These are phyloP conservation scores for Poliocrania exsul DNA, from an alignment of 2,797 vertebrate genomes.

Conservation along the genomic window DNA sequence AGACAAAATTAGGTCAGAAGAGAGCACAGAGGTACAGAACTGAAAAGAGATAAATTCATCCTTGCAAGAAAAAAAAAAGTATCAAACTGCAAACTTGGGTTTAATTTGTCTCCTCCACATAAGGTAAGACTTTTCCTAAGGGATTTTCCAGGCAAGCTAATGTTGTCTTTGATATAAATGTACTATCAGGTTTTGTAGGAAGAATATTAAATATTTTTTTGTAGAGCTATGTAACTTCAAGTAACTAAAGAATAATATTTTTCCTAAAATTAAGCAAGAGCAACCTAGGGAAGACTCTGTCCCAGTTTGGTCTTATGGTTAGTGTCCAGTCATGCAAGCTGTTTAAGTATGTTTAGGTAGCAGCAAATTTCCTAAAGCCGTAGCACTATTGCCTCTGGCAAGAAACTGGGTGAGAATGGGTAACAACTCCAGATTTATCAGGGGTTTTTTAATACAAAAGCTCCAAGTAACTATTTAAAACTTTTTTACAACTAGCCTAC, in stretches of 20 bases:
- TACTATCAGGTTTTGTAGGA: background rate
- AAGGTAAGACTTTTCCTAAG: slow-evolving; percentile 52
- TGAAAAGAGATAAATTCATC: slow-evolving; percentile 49
- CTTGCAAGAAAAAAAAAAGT: background rate
- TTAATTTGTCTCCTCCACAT: slow-evolving; percentile 4
- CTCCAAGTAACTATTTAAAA: background rate
- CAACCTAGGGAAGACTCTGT: background rate
- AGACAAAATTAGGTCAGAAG: slow-evolving; percentile 64
- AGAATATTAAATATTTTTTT: background rate
- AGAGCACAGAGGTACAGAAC: slow-evolving; percentile 46
- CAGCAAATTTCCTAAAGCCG: background rate
- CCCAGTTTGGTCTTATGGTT: background rate
- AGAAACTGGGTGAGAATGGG: background rate
- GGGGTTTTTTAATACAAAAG: background rate
- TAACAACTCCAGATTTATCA: background rate
- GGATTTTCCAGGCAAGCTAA: slow-evolving; percentile 3
- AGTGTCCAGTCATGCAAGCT: rapidly evolving
- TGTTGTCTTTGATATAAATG: background rate
- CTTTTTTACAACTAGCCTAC: background rate
- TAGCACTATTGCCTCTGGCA: background rate
- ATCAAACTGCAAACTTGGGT: slow-evolving; percentile 3
- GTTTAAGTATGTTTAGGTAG: background rate
- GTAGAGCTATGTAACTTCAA: background rate
- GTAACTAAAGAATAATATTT: background rate
- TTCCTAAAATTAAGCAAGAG: background rate